Conservation (phyloP, 1,140 invertebrate genomes). For the Cephus cinctus region DNA sequence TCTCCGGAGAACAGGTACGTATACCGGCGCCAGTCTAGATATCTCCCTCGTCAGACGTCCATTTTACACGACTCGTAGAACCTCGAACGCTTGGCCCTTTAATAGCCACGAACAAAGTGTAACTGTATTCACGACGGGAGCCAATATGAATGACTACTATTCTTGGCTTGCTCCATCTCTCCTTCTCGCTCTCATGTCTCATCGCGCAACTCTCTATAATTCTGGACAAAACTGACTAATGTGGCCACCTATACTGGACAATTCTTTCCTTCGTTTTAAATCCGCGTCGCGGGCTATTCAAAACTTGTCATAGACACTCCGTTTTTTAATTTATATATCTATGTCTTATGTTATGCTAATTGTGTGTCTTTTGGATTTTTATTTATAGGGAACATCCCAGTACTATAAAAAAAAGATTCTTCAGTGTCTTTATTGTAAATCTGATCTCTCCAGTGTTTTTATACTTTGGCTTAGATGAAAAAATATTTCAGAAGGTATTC, state of each 20-base stretch:
- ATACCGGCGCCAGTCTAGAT: not conserved
- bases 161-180: no score
- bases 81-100: slow-evolving; percentile 4
- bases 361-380: slow-evolving; percentile 23
- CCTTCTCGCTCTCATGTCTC: no score
- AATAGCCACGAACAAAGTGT: slow-evolving; percentile 1
- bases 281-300: no score
- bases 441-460: slow-evolving; percentile 76
- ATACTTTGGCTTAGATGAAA: slow-evolving; percentile 66
- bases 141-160: no score
- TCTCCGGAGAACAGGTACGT: slow-evolving; percentile 69
- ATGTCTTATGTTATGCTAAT: slow-evolving; percentile 1
- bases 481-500: slow-evolving; percentile 60
- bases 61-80: not conserved
- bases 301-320: no score
- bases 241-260: no score
- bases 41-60: not conserved
- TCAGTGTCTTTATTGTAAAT: slow-evolving; percentile 80
- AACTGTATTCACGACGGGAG: not conserved
- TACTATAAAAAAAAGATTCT: slow-evolving; percentile 85
- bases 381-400: slow-evolving; percentile 79
- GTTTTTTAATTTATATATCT: not conserved
- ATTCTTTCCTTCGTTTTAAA: no score
- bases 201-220: not conserved
- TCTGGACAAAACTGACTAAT: no score